phyloP scores from a whole-genome alignment of 2,113 vertebrate genomes.

The Gorilla gorilla region DNA sequence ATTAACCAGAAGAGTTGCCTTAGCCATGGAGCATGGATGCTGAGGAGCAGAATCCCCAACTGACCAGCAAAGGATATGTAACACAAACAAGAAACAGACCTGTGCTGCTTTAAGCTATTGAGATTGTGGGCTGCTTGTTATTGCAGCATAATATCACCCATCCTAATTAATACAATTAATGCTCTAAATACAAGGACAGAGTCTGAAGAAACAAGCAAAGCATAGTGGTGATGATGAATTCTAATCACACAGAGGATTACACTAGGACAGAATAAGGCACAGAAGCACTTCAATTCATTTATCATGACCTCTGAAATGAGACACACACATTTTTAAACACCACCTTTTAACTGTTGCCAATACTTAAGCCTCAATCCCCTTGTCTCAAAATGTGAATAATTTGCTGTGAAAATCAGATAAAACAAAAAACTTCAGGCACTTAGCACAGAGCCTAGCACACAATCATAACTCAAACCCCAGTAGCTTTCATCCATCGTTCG shows the following conservation, averaged over 20 bases:
- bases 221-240: neutral
- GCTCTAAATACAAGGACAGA: neutral
- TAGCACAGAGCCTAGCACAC: neutral
- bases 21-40: neutral
- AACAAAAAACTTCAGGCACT: neutral
- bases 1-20: neutral
- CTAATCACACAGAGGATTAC: neutral
- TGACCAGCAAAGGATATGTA: neutral
- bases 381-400: neutral
- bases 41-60: neutral
- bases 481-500: neutral
- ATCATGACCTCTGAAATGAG: neutral
- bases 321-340: neutral
- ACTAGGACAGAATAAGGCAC: neutral
- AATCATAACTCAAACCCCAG: neutral
- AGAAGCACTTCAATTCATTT: neutral
- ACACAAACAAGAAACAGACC: neutral
- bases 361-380: neutral
- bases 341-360: neutral
- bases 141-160: neutral
- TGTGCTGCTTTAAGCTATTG: neutral
- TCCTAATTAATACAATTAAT: neutral
- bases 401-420: neutral
- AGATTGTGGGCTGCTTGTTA: neutral
- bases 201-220: neutral